phyloP scores from a whole-genome alignment of 2,797 vertebrate species.

The Anabas testudineus region DNA sequence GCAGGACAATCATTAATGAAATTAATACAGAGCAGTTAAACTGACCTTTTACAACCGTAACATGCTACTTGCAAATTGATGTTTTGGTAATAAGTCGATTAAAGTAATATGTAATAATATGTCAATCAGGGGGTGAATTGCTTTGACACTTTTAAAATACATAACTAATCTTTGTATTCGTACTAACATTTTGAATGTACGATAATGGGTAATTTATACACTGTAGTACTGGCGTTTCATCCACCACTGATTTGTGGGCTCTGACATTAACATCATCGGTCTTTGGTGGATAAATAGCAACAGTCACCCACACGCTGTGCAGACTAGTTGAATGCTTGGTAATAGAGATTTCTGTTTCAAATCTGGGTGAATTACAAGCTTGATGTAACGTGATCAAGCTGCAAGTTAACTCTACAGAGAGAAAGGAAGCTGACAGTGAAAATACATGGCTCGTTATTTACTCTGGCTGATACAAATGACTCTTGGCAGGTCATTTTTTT shows the following conservation, averaged over 20 bases:
- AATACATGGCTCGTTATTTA: slow-evolving; percentile 22
- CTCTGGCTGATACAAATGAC: slow-evolving; percentile 20
- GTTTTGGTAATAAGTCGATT: no score
- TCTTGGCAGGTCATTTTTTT: slow-evolving; percentile 18
- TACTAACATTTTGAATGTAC: neutral
- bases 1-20: no score
- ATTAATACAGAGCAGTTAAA: no score
- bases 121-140: no score
- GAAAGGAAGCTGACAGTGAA: neutral
- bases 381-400: neutral
- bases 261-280: slow-evolving; percentile 3
- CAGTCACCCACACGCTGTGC: neutral
- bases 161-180: neutral
- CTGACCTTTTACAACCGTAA: no score
- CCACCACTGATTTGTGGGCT: neutral
- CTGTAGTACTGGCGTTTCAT: neutral
- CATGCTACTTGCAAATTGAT: no score
- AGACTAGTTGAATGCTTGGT: neutral
- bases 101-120: no score
- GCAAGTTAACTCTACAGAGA: slow-evolving; percentile 9
- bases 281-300: neutral
- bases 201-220: neutral
- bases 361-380: slow-evolving; percentile 16
- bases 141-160: no score
- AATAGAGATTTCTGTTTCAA: neutral